Evolutionary conservation across 2,797 vertebrate genomes (phyloP).

Genomic region (Setipinna tenuifilis): DNA sequence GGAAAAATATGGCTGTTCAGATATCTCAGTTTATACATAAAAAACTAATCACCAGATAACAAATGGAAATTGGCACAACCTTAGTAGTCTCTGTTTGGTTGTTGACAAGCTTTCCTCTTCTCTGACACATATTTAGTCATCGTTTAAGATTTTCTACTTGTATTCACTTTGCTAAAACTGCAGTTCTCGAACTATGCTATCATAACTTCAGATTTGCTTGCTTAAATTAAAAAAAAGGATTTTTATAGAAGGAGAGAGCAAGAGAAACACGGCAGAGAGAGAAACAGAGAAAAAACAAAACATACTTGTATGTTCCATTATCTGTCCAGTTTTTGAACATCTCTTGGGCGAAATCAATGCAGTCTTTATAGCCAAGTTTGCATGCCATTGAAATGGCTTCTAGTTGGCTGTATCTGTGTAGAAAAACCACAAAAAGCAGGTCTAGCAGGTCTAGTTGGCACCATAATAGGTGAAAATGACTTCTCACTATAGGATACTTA

Average conservation of each 20-base stretch:
- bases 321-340: constrained; percentile 67
- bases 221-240: neutral
- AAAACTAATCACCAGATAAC: neutral
- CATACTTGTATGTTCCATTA: constrained; percentile 25
- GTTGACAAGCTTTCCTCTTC: too few relatives aligned
- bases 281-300: neutral
- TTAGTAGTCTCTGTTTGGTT: neutral
- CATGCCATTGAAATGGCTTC: constrained; percentile 69
- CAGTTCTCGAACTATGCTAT: neutral
- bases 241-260: neutral
- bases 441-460: neutral
- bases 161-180: neutral
- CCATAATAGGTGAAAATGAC: neutral
- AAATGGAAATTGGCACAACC: neutral
- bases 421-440: constrained; percentile 21
- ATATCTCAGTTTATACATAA: neutral
- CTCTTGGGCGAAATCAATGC: constrained; percentile 57
- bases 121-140: too few relatives aligned
- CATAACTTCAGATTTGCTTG: neutral
- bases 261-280: neutral
- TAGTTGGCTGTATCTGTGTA: constrained; percentile 69
- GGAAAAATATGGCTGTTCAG: neutral
- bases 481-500: constrained; percentile 68
- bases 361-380: constrained; percentile 62
- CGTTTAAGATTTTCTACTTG: too few relatives aligned